Conservation (phyloP, 2,888 invertebrate species). For the Acleris sparsana region DNA sequence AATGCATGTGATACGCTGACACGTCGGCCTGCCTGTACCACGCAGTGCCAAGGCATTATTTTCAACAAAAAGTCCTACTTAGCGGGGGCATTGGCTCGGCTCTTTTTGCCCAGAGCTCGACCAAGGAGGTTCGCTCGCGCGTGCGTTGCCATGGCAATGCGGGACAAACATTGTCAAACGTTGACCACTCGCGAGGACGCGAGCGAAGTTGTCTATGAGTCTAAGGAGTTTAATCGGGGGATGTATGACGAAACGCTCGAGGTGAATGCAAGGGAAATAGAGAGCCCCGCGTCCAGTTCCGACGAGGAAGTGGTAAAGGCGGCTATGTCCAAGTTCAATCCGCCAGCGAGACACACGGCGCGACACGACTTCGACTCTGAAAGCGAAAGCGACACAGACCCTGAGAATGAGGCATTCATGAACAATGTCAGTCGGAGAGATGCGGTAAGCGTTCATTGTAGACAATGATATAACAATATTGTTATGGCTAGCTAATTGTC, state of each 20-base stretch:
- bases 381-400: constrained; percentile 68
- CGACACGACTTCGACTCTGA: constrained; percentile 76
- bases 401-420: constrained; percentile 67
- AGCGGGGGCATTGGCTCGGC: constrained; percentile 37
- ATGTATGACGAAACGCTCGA: constrained; percentile 86
- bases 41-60: constrained; percentile 44
- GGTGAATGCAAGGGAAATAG: constrained; percentile 82
- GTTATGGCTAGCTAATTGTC: constrained; percentile 10
- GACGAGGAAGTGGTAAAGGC: constrained; percentile 61
- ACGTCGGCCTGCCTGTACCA: constrained; percentile 47
- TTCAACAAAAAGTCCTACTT: constrained; percentile 36
- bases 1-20: constrained; percentile 43
- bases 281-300: constrained; percentile 71
- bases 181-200: constrained; percentile 47
- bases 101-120: constrained; percentile 51
- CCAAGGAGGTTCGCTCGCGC: constrained; percentile 48
- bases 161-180: constrained; percentile 79
- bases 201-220: constrained; percentile 36
- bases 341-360: constrained; percentile 71
- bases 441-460: constrained; percentile 51
- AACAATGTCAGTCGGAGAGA: constrained; percentile 61
- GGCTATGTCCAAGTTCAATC: constrained; percentile 76
- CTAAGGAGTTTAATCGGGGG: constrained; percentile 51
- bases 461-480: constrained; percentile 22
- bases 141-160: constrained; percentile 71